Evolutionary conservation across 1,140 invertebrate genomes (phyloP), one percentile per base, ranked within the genome.

Genomic region (Planococcus citri): DNA sequence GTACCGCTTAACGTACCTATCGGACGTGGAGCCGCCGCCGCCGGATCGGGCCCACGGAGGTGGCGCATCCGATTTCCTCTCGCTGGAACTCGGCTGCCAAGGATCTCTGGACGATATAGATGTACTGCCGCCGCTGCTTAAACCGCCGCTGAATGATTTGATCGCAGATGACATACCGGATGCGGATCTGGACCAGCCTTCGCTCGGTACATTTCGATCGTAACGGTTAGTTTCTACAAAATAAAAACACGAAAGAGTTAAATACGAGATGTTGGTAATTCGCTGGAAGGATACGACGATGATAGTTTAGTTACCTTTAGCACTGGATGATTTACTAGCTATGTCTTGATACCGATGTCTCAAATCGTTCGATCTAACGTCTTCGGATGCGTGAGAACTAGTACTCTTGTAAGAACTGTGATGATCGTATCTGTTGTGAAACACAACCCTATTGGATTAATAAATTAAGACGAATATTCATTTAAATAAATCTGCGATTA

Each of bases 371-470:
- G 60, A 64, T 25, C 60, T 10, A 1, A 27, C 25, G 20, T 64
- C 60, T 14, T 64, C 60, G 10, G 60, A 64, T 25, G 3, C 60
- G 60, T 64, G 60, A 1, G 60, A 64, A 64, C 60, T 64, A 4
- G 17, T 17, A 60, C 20, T 9, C n/a, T n/a, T n/a, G 3, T 58
- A 17, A 58, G 4, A 22, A 64, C 25, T 10, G 17, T 64, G 60
- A 64, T 64, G 60, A 27, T 64, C 60, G 25, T 64, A 64, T 17
- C 60, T 64, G 25, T n/a, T n/a, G n/a, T n/a, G n/a, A 3, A 64
- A 25, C 10, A 4, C 9, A 24, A 64, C 10, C 10, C 21, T 4
- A 64, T 17, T 24, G 4, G 3, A 64, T 64, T 25, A 3, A 25
- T 22, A 17, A 27, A 6, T 24, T 21, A 14, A 9, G 3, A 9